phyloP scores from a whole-genome alignment of 2,113 vertebrate species.

The Sula dactylatra region DNA sequence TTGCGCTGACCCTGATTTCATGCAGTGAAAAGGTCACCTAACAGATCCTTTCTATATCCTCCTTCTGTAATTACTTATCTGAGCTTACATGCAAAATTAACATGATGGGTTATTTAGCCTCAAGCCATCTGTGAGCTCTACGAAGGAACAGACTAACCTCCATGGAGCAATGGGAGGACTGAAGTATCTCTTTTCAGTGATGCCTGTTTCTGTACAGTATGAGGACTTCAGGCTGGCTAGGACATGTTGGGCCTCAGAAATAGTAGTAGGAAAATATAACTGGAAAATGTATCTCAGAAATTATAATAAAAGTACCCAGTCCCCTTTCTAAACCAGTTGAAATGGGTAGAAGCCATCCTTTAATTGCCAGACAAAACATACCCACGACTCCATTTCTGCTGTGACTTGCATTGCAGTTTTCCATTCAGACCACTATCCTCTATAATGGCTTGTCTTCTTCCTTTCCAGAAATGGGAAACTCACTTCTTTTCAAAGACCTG shows the following conservation, averaged over 20 bases:
- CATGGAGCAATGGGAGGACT: not conserved
- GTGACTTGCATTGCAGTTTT: not conserved
- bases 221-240: not conserved
- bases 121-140: not conserved
- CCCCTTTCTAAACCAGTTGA: not conserved
- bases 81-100: not conserved
- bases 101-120: not conserved
- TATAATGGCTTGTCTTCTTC: not conserved
- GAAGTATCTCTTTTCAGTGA: not conserved
- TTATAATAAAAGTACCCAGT: not conserved
- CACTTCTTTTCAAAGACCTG: not conserved
- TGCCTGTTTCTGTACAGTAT: not conserved
- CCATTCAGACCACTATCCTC: not conserved
- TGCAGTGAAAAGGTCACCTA: not conserved
- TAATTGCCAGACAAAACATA: not conserved
- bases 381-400: not conserved
- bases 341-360: not conserved
- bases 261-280: not conserved
- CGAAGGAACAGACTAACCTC: not conserved
- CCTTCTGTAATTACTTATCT: not conserved
- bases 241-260: not conserved
- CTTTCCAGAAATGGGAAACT: not conserved
- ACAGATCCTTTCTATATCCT: not conserved
- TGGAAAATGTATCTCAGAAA: not conserved
- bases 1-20: not conserved